Conservation (phyloP, 2,888 invertebrate genomes). For the Tachystola acroxantha region DNA sequence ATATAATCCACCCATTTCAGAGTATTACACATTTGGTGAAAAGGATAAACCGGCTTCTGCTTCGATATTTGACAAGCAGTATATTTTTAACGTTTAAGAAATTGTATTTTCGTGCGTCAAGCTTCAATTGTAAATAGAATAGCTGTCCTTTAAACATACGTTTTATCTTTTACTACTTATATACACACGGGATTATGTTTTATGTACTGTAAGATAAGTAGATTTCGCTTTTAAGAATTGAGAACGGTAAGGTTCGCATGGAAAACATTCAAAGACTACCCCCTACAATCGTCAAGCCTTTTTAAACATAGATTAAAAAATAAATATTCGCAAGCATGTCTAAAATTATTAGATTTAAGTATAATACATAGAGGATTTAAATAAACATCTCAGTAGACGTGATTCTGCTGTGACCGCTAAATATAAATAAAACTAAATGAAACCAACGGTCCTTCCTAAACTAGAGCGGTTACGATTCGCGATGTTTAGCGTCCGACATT, state of each 20-base stretch:
- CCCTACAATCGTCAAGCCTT: no score
- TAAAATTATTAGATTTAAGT: no score
- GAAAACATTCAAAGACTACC: not conserved
- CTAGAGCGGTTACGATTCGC: no score
- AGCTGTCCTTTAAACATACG: constrained; percentile 30
- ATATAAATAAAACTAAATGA: no score
- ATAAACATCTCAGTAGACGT: no score
- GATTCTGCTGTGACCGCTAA: no score
- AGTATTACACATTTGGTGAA: constrained; percentile 27
- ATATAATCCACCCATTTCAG: constrained; percentile 16
- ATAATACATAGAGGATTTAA: no score
- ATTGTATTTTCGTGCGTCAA: constrained; percentile 52
- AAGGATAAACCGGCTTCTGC: constrained; percentile 41
- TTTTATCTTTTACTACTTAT: not conserved
- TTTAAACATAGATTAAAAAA: no score
- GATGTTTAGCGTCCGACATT: no score
- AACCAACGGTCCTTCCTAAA: no score
- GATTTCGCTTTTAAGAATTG: not conserved
- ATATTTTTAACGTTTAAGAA: constrained; percentile 34
- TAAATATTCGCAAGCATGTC: no score
- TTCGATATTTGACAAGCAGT: constrained; percentile 39
- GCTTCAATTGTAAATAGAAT: constrained; percentile 62
- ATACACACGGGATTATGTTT: not conserved
- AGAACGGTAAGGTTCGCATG: not conserved
- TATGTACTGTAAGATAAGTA: constrained; percentile 1